Evolutionary conservation across 1,140 invertebrate genomes (phyloP).

Genomic region (Drosophila suzukii): DNA sequence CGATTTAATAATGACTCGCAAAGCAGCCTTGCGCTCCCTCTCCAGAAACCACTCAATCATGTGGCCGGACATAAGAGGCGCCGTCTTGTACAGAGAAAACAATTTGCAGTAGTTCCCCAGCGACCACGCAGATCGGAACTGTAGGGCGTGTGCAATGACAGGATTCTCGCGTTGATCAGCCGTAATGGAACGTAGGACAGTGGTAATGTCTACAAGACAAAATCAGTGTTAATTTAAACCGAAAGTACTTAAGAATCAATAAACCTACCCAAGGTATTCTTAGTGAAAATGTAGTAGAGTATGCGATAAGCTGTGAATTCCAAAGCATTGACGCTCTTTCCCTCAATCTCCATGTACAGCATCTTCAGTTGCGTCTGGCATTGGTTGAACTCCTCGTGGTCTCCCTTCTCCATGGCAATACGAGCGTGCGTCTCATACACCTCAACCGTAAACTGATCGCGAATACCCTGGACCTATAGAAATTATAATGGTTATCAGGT

Average conservation of each 20-base stretch:
- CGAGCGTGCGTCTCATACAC: constrained; percentile 99
- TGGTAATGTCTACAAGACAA: constrained; percentile 93
- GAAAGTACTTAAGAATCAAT: background rate
- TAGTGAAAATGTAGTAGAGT: constrained; percentile 98
- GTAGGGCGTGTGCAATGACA: constrained; percentile 94
- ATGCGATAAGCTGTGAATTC: constrained; percentile 98
- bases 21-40: constrained; percentile 94
- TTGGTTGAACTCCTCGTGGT: constrained; percentile 99
- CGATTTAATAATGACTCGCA: constrained; percentile 97
- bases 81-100: constrained; percentile 93
- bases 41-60: constrained; percentile 99
- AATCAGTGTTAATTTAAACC: constrained; percentile 26
- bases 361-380: constrained; percentile 98
- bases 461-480: constrained; percentile 95
- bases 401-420: constrained; percentile 98
- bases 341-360: constrained; percentile 91
- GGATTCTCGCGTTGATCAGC: constrained; percentile 92
- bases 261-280: constrained; percentile 95
- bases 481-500: background rate
- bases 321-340: constrained; percentile 88
- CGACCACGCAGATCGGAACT: constrained; percentile 95
- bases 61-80: constrained; percentile 98
- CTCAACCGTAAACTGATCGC: constrained; percentile 96
- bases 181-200: constrained; percentile 92
- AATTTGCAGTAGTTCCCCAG: constrained; percentile 96